Conservation (phyloP, 1,140 invertebrate species). For the Ylistrum balloti region DNA sequence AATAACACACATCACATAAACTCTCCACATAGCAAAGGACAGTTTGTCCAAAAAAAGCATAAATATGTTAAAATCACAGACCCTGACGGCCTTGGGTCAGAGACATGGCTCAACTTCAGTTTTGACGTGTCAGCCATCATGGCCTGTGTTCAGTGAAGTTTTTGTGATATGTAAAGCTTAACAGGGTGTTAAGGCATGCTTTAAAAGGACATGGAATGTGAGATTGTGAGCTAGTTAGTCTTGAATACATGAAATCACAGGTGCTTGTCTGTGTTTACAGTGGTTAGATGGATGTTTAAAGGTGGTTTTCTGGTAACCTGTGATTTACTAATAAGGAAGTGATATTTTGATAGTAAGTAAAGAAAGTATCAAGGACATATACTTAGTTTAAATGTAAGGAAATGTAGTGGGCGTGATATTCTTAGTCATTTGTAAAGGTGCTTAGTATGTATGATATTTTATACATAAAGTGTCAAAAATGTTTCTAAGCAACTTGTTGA, state of each 20-base stretch:
- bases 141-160: constrained; percentile 61
- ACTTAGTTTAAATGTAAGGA: too few relatives aligned
- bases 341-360: too few relatives aligned
- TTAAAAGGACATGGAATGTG: background rate
- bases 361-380: too few relatives aligned
- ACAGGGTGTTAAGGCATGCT: background rate
- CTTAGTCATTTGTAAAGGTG: too few relatives aligned
- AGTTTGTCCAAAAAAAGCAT: constrained; percentile 46
- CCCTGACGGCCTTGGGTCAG: constrained; percentile 66
- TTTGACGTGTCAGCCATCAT: constrained; percentile 71
- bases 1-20: constrained; percentile 18
- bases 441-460: too few relatives aligned
- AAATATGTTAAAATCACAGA: constrained; percentile 59
- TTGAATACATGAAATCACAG: background rate
- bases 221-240: background rate
- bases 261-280: too few relatives aligned
- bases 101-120: constrained; percentile 74
- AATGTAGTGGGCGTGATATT: too few relatives aligned
- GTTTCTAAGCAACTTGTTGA: too few relatives aligned
- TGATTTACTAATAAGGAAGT: too few relatives aligned
- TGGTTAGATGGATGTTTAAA: too few relatives aligned
- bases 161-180: background rate
- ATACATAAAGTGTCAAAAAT: too few relatives aligned
- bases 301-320: too few relatives aligned
- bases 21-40: constrained; percentile 41